Base-by-base conservation (phyloP, 2,113 vertebrate species). In the Eira barbara region DNA sequence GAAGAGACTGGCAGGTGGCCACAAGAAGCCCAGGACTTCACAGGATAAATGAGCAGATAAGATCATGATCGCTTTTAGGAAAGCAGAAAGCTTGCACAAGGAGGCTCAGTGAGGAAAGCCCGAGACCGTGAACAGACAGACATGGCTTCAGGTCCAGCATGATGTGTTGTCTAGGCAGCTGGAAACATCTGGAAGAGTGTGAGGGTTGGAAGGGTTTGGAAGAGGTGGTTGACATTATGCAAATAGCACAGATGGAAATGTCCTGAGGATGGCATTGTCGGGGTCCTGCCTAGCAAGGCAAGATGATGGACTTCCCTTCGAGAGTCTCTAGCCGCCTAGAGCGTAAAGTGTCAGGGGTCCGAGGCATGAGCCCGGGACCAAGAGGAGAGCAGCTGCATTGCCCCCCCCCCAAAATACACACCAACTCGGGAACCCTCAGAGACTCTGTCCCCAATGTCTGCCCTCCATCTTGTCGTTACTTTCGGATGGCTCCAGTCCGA, bases 11-110 rank as follows among this genome's bases (percentile, higher is more conserved):
- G 67, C 29, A 4, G 17, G 80, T 9, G n/a, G 65, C 63, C 71
- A 73, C 8, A 15, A 85, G 76, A 49, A 85, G 80, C 27, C 45
- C 45, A 83, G 57, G 52, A 84, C 55, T 20, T 91, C 78, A n/a
- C 42, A 82, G 52, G 88, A 59, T 27, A 42, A 83, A 47, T 36
- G 7, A 61, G 17, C 55, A 57, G 39, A 34, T 83, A 42, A 74
- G 39, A 79, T 61, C 10, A 67, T 74, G 6, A 45, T 79, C 11
- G 78, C 63, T 61, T 82, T 59, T 7, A 79, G 74, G 55, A 83
- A 89, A 93, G 45, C 36, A 9, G 45, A 83, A 92, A 85, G 80
- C 78, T 90, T 65, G 47, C 76, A 76, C 87, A 65, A 83, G 74
- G 83, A 87, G 80, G 42, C 27, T 29, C 27, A 81, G 57, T 23